Conservation (phyloP, 2,888 invertebrate species). For the Netelia melanura region DNA sequence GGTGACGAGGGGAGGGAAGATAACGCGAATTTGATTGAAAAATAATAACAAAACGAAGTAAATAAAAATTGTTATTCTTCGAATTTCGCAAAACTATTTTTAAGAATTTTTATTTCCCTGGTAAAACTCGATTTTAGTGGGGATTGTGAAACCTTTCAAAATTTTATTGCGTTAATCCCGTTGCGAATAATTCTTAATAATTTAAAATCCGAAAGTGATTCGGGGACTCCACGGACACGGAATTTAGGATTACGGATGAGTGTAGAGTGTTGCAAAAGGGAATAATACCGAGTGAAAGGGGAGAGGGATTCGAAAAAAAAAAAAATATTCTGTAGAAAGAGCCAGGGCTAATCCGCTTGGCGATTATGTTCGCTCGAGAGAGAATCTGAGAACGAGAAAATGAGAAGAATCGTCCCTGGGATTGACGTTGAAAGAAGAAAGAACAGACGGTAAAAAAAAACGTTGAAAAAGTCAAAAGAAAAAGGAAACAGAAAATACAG, state of each 20-base stretch:
- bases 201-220: slow-evolving; percentile 21
- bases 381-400: slow-evolving; percentile 35
- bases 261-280: slow-evolving; percentile 11
- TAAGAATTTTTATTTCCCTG: not conserved
- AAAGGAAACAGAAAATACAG: slow-evolving; percentile 23
- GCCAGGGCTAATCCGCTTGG: slow-evolving; percentile 33
- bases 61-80: no score
- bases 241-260: not conserved
- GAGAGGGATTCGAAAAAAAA: not conserved
- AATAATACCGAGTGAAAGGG: no score
- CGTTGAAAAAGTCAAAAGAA: slow-evolving; percentile 25
- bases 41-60: not conserved
- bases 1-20: no score
- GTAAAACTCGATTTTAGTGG: not conserved
- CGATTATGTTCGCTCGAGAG: slow-evolving; percentile 51
- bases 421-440: slow-evolving; percentile 17
- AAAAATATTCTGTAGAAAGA: not conserved
- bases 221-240: slow-evolving; percentile 25
- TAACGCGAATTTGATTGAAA: not conserved
- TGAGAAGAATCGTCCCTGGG: not conserved
- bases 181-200: not conserved
- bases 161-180: not conserved
- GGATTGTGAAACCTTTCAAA: not conserved
- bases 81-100: not conserved
- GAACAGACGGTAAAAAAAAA: slow-evolving; percentile 25